Evolutionary conservation across 2,797 vertebrate genomes (phyloP), one percentile per base, ranked within the genome.

Genomic region (Melanotaenia pygmaea): DNA sequence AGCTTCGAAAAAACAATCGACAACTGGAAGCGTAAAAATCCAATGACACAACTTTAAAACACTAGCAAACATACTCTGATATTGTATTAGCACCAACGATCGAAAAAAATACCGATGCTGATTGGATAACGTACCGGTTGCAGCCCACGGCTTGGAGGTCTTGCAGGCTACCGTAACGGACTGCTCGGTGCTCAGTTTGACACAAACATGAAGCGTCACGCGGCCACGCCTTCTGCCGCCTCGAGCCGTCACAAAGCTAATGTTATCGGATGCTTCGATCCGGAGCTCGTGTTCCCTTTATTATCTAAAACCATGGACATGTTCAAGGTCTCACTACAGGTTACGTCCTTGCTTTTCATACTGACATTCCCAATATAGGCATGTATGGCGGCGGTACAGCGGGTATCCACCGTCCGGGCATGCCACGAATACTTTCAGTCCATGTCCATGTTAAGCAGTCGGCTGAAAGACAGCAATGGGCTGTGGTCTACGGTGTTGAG

Each of bases 181-280:
- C 63, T 7, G 77, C 28, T 70, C 1, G 74, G 72, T 61, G 45
- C 70, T 80, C 66, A 32, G 65, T n/a, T 80, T 59, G 57, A 89
- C 91, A 87, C 87, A 91, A 94, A 94, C 92, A 94, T 67, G 18
- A n/a, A 11, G 68, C 89, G 90, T 91, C 85, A 88, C 14, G 11
- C 40, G 68, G 16, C 80, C 90, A 91, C 90, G 89, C 91, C 93
- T 81, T 67, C 79, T 0, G 43, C 13, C 14, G 45, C 45, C 28
- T 54, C 28, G 45, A 69, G 26, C 47, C 37, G 58, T 51, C 67
- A 50, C 47, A 54, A 7, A 1, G 34, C 14, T 2, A 7, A 22
- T 16, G 16, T 22, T 20, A 3, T 4, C 53, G 30, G 64, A 30
- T 26, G 13, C 32, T 47, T 20, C 28, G 5, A 30, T 24, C 5